Conservation (phyloP, 2,888 invertebrate genomes). For the Xylota segnis region DNA sequence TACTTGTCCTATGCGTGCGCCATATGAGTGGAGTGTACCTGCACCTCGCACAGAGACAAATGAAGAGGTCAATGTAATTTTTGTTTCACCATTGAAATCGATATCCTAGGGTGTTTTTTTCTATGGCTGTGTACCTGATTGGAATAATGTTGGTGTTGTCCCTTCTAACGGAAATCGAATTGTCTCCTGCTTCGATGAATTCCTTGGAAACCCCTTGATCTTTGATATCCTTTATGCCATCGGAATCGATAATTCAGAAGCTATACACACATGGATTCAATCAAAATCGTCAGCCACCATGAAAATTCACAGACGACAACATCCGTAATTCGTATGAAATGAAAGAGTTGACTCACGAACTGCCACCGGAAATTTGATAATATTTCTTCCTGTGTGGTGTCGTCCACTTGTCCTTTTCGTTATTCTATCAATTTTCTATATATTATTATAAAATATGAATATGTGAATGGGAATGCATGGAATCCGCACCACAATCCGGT, state of each 20-base stretch:
- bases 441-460: conserved; percentile 38
- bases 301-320: not conserved
- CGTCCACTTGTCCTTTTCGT: not conserved
- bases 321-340: not conserved
- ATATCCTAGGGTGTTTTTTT: conserved; percentile 25
- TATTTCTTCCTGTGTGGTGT: conserved; percentile 29
- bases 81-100: conserved; percentile 1
- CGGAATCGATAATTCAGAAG: conserved; percentile 55
- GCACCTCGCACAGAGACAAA: not conserved
- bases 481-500: conserved; percentile 18
- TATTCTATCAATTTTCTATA: no score
- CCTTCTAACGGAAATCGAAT: conserved; percentile 59
- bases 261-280: not conserved
- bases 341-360: conserved; percentile 64
- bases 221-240: conserved; percentile 53
- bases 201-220: conserved; percentile 43
- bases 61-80: conserved; percentile 16
- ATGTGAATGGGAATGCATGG: conserved; percentile 33
- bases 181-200: not conserved
- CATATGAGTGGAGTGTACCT: conserved; percentile 13
- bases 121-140: conserved; percentile 11
- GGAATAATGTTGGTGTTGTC: conserved; percentile 3
- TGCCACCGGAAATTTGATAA: conserved; percentile 56
- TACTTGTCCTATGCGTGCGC: conserved; percentile 13
- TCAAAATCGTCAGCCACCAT: not conserved